These are phyloP conservation scores for Triplophysa rosa DNA, from an alignment of 2,113 vertebrate species.

Conservation along the genomic window DNA sequence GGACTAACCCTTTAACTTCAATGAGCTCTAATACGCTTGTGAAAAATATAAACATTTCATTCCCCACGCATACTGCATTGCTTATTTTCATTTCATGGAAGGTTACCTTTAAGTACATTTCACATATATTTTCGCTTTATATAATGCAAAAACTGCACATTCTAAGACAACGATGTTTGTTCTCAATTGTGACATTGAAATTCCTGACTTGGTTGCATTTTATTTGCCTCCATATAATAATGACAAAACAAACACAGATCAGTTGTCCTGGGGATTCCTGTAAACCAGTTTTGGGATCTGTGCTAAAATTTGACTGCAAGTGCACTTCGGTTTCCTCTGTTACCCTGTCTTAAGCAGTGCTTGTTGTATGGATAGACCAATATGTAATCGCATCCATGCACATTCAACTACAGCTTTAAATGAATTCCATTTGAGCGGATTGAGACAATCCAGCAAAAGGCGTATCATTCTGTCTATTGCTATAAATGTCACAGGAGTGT, in stretches of 20 bases:
- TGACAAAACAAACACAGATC: background rate
- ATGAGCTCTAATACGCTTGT: conserved; percentile 55
- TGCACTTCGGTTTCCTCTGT: conserved; percentile 64
- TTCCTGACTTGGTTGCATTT: conserved; percentile 3
- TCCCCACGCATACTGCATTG: conserved; percentile 48
- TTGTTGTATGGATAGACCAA: conserved; percentile 1
- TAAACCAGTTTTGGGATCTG: conserved; percentile 21
- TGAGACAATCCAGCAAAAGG: conserved; percentile 21
- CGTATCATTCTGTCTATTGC: background rate
- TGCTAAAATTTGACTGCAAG: conserved; percentile 50
- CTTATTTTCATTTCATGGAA: conserved; percentile 17
- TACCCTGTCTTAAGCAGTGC: conserved; percentile 20
- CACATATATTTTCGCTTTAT: background rate
- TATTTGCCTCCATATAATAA: background rate
- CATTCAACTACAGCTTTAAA: background rate
- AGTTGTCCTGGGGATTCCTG: conserved; percentile 12
- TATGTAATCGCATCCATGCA: background rate
- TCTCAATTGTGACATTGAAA: background rate
- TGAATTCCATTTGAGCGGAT: conserved; percentile 10
- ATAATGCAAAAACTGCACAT: background rate
- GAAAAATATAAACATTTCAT: conserved; percentile 59
- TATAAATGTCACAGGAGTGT: conserved; percentile 14
- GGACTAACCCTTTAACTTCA: background rate
- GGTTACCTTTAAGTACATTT: conserved; percentile 34
- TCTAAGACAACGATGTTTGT: background rate